Evolutionary conservation across 2,113 vertebrate genomes (phyloP).

Genomic region (Callipepla squamata): DNA sequence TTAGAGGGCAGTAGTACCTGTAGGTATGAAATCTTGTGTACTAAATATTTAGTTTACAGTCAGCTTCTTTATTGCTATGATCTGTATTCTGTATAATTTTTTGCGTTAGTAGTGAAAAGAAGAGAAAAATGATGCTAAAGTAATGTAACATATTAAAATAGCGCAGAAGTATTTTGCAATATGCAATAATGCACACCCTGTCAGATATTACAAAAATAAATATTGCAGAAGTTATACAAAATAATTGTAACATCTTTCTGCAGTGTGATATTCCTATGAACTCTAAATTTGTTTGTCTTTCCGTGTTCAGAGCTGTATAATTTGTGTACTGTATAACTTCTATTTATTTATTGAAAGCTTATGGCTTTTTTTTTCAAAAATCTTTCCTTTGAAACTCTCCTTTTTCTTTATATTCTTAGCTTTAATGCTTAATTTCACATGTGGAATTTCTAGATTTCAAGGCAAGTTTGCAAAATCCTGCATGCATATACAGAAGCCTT

Average conservation of each 20-base stretch:
- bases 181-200: neutral
- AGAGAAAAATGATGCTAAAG: neutral
- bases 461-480: neutral
- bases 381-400: neutral
- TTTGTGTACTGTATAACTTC: neutral
- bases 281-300: neutral
- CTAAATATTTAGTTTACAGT: neutral
- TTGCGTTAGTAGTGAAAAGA: neutral
- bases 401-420: neutral
- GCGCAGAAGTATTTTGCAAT: neutral
- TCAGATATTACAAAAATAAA: rapidly evolving
- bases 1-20: constrained; percentile 45
- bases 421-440: neutral
- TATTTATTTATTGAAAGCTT: neutral
- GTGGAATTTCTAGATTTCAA: neutral
- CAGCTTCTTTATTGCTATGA: neutral
- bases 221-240: neutral
- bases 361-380: neutral
- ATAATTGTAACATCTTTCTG: neutral
- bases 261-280: neutral
- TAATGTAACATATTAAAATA: neutral
- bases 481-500: neutral
- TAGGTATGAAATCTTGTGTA: neutral
- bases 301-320: neutral
- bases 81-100: neutral